Evolutionary conservation across 1,140 invertebrate genomes (phyloP).

Genomic region (roundworm (Caenorhabditis elegans)): DNA sequence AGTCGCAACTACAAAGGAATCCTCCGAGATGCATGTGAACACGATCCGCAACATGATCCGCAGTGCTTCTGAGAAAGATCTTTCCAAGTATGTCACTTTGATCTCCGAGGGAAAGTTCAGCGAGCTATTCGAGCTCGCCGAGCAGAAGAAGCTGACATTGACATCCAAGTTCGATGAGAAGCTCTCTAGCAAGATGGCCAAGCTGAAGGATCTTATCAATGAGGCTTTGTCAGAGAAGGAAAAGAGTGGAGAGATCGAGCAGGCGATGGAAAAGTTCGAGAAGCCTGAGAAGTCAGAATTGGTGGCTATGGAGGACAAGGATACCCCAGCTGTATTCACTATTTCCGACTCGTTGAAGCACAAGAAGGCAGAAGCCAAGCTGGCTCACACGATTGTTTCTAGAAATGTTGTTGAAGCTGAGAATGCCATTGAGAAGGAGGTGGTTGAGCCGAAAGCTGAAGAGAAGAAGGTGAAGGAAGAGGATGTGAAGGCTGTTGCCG

Average conservation of each 20-base stretch:
- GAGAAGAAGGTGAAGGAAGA: neutral
- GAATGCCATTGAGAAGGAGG: neutral
- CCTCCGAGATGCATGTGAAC: neutral
- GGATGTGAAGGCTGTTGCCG: neutral
- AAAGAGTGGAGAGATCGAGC: slow-evolving; percentile 15
- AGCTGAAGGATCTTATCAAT: slow-evolving; percentile 33
- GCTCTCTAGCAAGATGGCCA: neutral
- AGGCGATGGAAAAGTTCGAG: neutral
- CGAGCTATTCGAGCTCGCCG: neutral
- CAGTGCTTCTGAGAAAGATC: slow-evolving; percentile 30
- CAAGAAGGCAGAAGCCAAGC: neutral
- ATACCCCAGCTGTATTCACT: neutral
- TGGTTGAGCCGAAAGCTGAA: neutral
- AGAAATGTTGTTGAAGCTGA: slow-evolving; percentile 19
- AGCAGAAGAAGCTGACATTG: slow-evolving; percentile 2
- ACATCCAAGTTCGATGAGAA: neutral
- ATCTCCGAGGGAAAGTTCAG: slow-evolving; percentile 35
- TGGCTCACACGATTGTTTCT: slow-evolving; percentile 17
- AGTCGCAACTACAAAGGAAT: neutral
- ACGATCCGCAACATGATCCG: slow-evolving; percentile 6
- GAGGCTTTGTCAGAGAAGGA: slow-evolving; percentile 31
- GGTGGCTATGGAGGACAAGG: neutral
- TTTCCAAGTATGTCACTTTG: slow-evolving; percentile 15
- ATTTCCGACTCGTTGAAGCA: neutral
- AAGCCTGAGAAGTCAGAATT: neutral